Conservation (phyloP, 2,113 vertebrate genomes). For the Odobenus rosmarus region DNA sequence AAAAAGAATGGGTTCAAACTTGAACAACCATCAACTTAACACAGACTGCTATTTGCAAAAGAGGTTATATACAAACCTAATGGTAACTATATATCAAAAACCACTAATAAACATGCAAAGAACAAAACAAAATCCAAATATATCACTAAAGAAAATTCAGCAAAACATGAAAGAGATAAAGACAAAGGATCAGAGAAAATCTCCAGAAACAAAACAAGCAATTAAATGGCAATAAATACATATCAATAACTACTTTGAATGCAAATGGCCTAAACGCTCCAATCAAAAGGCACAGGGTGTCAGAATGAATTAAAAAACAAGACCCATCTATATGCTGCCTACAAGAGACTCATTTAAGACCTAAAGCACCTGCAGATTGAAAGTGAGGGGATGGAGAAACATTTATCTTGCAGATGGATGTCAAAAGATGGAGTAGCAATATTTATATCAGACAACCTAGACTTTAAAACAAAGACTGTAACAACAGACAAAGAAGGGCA, state of each 20-base stretch:
- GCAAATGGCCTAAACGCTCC: not conserved
- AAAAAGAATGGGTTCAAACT: not conserved
- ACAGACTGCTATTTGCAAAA: not conserved
- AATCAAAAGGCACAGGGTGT: not conserved
- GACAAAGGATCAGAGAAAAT: not conserved
- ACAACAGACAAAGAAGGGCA: not conserved
- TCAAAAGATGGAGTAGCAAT: not conserved
- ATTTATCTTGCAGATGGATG: not conserved
- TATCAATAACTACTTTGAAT: not conserved
- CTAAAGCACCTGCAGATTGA: not conserved
- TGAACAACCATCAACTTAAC: not conserved
- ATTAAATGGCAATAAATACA: not conserved
- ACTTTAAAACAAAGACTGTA: not conserved
- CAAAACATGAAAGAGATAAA: not conserved
- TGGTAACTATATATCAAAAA: not conserved
- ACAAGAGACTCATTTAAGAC: not conserved
- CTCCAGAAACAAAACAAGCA: not conserved
- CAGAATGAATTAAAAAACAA: not conserved
- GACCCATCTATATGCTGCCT: not conserved
- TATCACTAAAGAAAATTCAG: not conserved
- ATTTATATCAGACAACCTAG: not conserved
- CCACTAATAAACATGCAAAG: not conserved
- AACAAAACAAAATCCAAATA: not conserved
- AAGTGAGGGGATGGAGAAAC: not conserved
- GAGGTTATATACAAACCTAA: not conserved